Base-by-base conservation (phyloP, 2,797 vertebrate species). In the Nyctibius grandis region DNA sequence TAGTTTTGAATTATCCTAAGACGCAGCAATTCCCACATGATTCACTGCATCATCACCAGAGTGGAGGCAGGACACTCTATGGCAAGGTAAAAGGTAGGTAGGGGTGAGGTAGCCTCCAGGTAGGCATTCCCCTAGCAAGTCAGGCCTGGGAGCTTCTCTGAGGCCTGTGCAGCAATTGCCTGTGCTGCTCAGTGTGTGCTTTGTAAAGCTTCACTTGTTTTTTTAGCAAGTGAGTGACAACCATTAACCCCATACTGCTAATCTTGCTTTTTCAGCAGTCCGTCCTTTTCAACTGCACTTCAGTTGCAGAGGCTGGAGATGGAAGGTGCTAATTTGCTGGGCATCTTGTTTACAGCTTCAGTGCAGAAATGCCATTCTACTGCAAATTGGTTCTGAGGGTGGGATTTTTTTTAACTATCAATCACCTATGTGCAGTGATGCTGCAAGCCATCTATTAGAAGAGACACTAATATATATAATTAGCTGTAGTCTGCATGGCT, bases 281-380 rank as follows among this genome's bases (percentile, higher is more conserved):
- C 45, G 47, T 89, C 53, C 20, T 92, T 90, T 86, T 54, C 54
- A 95, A 56, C 48, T 76, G 63, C 23, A 26, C 19, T 81, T 84
- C 65, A 60, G 36, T 54, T 50, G 33, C 68, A 86, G 23, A 91
- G 42, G 9, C 26, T 75, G 77, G 53, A 87, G 57, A 72, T 25
- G 16, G 70, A 95, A 83, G 33, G 45, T 72, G 72, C 45, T 75
- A 89, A 93, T 94, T 95, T 89, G 57, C 72, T 88, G 87, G 53
- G 38, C 38, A 86, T 48, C 48, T 88, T 94, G 78, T 93, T 93
- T 83, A 90, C 59, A 63, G 5, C 31, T 63, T 94, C 64, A 73
- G 23, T 28, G 26, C 47, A 83, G 69, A 91, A 95, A 93, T 83
- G n/a, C 23, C 44, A 50, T 78, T 78, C 54, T 91, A 33, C 56